These are phyloP conservation scores for Cynaeus angustus DNA, from an alignment of 2,888 invertebrate species.

Conservation along the genomic window DNA sequence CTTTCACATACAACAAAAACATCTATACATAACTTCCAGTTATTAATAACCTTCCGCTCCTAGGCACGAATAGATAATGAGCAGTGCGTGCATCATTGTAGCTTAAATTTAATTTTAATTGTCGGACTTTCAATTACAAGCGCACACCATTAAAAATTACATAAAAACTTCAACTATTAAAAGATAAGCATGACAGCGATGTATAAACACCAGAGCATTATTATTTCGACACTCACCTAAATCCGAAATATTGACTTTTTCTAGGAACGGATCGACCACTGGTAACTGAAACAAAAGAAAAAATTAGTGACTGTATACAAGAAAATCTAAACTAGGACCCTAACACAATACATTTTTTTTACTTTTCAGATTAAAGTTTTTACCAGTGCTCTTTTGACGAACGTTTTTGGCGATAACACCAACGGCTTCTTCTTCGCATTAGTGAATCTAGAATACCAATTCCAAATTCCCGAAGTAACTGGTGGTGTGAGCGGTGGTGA, in stretches of 20 bases:
- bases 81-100: not conserved
- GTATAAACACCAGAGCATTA: no score
- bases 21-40: not conserved
- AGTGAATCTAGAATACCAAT: constrained; percentile 66
- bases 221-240: constrained; percentile 78
- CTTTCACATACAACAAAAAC: not conserved
- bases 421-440: constrained; percentile 62
- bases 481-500: constrained; percentile 63
- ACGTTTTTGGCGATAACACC: constrained; percentile 62
- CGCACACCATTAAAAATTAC: constrained; percentile 2
- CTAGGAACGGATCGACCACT: constrained; percentile 92
- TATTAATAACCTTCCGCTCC: not conserved
- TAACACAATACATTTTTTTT: not conserved
- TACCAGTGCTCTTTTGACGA: constrained; percentile 63
- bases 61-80: not conserved
- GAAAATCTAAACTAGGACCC: no score
- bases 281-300: constrained; percentile 82
- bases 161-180: constrained; percentile 23
- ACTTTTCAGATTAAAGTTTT: constrained; percentile 4
- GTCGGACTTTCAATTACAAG: not conserved
- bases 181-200: not conserved
- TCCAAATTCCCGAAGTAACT: constrained; percentile 60
- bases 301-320: not conserved
- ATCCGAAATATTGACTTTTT: constrained; percentile 87
- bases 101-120: constrained; percentile 14